Conservation (phyloP, 2,113 vertebrate genomes). For the Mormyrus iriodes region DNA sequence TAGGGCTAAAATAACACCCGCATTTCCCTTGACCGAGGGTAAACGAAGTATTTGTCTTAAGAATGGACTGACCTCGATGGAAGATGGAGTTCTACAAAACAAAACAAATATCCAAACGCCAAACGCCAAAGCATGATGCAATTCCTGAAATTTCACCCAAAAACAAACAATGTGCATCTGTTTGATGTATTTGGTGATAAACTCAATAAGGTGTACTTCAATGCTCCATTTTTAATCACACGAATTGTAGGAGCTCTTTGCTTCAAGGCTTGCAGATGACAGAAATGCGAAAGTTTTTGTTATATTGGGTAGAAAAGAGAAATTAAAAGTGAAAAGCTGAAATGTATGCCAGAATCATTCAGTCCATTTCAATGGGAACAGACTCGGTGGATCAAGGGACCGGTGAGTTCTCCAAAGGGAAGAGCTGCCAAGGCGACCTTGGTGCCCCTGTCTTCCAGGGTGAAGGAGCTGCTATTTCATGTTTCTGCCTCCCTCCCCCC, state of each 20-base stretch:
- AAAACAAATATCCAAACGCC: background rate
- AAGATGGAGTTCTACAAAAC: background rate
- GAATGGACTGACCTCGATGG: background rate
- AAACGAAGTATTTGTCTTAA: background rate
- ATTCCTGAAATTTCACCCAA: background rate
- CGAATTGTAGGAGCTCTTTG: background rate
- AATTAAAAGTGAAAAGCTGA: constrained; percentile 6
- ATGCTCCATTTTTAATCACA: background rate
- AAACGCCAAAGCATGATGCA: background rate
- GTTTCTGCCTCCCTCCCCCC: background rate
- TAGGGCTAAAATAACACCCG: background rate
- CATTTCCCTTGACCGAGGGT: background rate
- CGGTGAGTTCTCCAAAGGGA: background rate
- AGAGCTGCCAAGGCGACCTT: background rate
- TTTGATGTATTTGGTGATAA: background rate
- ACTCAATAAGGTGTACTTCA: background rate
- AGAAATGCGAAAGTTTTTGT: background rate
- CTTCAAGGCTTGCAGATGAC: background rate
- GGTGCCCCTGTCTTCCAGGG: background rate
- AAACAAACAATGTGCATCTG: background rate
- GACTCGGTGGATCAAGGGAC: background rate
- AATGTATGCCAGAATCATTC: constrained; percentile 5
- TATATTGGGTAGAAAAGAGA: constrained; percentile 3
- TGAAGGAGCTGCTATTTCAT: background rate
- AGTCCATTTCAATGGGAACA: background rate